A percentile compares a stretch with the other conserved stretches of the same genome.
Conservation (phyloP, 2,113 vertebrate species). For the Oenanthe oenanthe region DNA sequence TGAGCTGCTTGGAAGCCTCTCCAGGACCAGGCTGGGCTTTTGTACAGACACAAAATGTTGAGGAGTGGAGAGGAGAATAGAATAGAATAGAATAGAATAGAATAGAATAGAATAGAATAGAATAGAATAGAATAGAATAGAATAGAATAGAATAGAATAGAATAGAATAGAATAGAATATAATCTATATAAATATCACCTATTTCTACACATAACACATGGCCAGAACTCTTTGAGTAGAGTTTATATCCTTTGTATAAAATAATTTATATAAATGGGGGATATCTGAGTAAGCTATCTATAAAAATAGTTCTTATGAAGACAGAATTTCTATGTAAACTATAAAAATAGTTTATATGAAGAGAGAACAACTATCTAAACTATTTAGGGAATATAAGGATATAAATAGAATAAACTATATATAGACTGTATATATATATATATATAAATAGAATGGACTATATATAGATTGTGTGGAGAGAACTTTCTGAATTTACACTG, state of each 20-base stretch:
- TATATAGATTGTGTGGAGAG: not conserved
- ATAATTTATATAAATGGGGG: not conserved
- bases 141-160: no score
- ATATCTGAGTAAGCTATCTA: not conserved
- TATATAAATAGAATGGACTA: not conserved
- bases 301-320: not conserved
- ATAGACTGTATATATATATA: not conserved
- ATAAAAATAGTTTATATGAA: not conserved
- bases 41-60: rapidly evolving
- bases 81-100: no score
- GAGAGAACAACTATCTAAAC: not conserved
- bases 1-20: not conserved
- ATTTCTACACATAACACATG: rapidly evolving
- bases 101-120: no score
- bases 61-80: not conserved
- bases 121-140: no score
- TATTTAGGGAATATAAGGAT: not conserved
- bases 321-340: not conserved
- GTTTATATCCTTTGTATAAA: rapidly evolving
- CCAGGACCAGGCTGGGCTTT: not conserved
- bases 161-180: not conserved
- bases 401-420: not conserved
- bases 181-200: rapidly evolving
- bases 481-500: not conserved
- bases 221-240: not conserved